phyloP scores from a whole-genome alignment of 2,888 invertebrate species.

The Trypoxylon attenuatum region DNA sequence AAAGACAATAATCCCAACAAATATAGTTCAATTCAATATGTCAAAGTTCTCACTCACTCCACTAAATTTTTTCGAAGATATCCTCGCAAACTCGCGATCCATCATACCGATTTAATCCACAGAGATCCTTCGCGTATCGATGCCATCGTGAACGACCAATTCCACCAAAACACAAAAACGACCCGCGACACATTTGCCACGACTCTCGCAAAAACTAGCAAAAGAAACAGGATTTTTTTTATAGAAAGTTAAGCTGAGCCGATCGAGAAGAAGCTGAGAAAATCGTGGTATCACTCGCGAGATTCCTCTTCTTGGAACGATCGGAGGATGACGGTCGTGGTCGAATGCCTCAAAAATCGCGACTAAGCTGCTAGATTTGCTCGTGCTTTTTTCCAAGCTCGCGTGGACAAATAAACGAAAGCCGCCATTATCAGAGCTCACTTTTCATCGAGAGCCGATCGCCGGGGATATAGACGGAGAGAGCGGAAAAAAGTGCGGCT shows the following conservation, averaged over 20 bases:
- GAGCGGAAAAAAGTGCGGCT: neutral
- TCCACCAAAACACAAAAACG: too few relatives aligned
- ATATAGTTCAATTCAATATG: too few relatives aligned
- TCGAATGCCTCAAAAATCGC: conserved; percentile 39
- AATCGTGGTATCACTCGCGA: too few relatives aligned
- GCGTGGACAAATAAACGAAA: conserved; percentile 69
- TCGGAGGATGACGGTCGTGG: conserved; percentile 4
- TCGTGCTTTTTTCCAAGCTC: conserved; percentile 54
- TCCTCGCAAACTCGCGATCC: too few relatives aligned
- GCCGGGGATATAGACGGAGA: neutral
- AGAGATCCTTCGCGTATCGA: too few relatives aligned
- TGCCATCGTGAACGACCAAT: too few relatives aligned
- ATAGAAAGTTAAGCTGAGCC: too few relatives aligned
- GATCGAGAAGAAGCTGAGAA: too few relatives aligned
- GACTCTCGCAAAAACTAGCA: conserved; percentile 19
- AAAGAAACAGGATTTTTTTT: neutral
- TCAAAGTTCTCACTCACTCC: too few relatives aligned
- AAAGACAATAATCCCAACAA: too few relatives aligned
- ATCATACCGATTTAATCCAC: too few relatives aligned
- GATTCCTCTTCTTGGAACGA: neutral
- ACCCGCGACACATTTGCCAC: conserved; percentile 5
- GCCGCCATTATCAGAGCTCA: conserved; percentile 70
- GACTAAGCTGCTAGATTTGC: conserved; percentile 45
- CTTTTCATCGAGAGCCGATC: conserved; percentile 42
- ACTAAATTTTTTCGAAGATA: too few relatives aligned